These are phyloP conservation scores for Novumbra hubbsi DNA, from an alignment of 2,797 vertebrate genomes.

Conservation along the genomic window DNA sequence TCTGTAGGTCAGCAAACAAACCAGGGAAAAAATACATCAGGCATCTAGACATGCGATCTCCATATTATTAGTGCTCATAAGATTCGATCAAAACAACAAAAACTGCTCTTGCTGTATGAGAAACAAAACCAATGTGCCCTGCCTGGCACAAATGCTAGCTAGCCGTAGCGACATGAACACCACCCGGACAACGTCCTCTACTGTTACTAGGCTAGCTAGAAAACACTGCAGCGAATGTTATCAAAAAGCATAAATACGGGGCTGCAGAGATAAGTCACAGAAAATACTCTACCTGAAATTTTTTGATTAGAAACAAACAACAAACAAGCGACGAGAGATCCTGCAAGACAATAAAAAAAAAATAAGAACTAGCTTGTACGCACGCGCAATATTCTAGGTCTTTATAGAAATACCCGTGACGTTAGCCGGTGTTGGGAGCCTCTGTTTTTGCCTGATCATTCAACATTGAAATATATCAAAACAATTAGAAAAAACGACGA, in stretches of 20 bases:
- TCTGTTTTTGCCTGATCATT: neutral
- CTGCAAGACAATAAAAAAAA: neutral
- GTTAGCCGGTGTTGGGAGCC: neutral
- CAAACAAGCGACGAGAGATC: neutral
- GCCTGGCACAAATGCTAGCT: neutral
- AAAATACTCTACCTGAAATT: neutral
- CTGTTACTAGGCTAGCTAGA: neutral
- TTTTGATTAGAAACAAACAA: neutral
- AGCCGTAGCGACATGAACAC: neutral
- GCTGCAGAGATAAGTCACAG: neutral
- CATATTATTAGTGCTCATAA: neutral
- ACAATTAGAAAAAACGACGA: neutral
- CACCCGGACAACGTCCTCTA: neutral
- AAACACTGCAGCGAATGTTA: too few relatives aligned
- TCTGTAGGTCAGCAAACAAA: slow-evolving; percentile 5
- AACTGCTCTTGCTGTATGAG: neutral
- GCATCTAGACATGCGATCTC: too few relatives aligned
- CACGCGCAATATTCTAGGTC: neutral
- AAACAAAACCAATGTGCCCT: neutral
- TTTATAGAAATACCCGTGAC: neutral
- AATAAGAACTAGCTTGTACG: neutral
- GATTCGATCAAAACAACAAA: neutral
- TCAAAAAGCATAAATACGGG: neutral
- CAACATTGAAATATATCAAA: neutral
- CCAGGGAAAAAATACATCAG: neutral